Evolutionary conservation across 2,113 vertebrate genomes (phyloP).

Genomic region (Alexandromys fortis): DNA sequence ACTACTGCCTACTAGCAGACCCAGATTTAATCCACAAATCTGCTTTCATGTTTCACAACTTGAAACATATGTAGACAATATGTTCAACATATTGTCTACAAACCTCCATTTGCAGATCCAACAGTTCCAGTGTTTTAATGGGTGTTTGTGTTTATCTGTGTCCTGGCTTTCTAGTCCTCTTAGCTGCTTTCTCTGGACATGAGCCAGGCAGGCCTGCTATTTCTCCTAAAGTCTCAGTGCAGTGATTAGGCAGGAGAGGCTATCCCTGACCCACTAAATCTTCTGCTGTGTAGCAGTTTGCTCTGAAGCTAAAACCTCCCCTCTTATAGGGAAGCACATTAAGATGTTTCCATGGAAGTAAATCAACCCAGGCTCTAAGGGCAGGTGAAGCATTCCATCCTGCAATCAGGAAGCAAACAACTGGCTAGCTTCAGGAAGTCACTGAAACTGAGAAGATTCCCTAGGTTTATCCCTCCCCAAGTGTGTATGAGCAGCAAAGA

Average conservation of each 20-base stretch:
- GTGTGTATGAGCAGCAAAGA: no score
- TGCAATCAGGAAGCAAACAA: background rate
- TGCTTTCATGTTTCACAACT: constrained; percentile 31
- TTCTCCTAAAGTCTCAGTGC: background rate
- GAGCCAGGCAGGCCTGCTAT: background rate
- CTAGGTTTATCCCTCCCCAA: background rate
- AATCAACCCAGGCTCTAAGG: background rate
- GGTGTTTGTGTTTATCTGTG: background rate
- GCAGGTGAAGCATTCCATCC: background rate
- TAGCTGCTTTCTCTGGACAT: background rate
- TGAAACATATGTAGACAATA: background rate
- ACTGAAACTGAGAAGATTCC: background rate
- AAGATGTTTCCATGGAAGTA: background rate
- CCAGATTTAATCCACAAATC: constrained; percentile 25
- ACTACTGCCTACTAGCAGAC: background rate
- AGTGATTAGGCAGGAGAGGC: background rate
- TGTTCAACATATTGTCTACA: background rate
- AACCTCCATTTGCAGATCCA: background rate
- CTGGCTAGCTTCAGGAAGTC: background rate
- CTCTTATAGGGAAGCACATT: background rate
- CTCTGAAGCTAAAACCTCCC: background rate
- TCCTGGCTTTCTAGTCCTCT: background rate
- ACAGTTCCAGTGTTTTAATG: background rate
- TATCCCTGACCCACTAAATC: background rate
- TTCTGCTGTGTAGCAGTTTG: background rate